Evolutionary conservation across 2,888 invertebrate species (phyloP).

Genomic region (Ypsolopha scabrella): DNA sequence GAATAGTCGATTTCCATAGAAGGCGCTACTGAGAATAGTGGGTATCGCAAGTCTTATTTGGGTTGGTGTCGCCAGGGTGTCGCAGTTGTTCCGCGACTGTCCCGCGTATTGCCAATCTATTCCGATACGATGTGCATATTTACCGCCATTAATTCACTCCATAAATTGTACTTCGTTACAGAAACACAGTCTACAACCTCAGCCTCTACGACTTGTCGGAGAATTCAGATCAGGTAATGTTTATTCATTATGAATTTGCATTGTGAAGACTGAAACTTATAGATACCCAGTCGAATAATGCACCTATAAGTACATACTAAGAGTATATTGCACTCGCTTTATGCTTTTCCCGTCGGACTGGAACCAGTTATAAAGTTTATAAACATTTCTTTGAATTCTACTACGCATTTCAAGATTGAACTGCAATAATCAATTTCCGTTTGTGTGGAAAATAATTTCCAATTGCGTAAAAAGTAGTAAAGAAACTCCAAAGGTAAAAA

Average conservation of each 20-base stretch:
- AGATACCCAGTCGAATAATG: too few relatives aligned
- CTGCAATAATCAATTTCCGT: too few relatives aligned
- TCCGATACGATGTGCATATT: conserved; percentile 16
- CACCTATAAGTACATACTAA: too few relatives aligned
- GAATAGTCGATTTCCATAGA: conserved; percentile 16
- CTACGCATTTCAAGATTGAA: too few relatives aligned
- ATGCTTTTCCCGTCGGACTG: too few relatives aligned
- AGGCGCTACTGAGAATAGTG: conserved; percentile 11
- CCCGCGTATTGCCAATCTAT: conserved; percentile 6
- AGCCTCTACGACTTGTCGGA: conserved; percentile 87
- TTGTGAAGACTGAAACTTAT: conserved; percentile 5
- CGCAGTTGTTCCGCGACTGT: conserved; percentile 5
- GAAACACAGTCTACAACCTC: conserved; percentile 92
- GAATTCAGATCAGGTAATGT: conserved; percentile 76
- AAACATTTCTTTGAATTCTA: too few relatives aligned
- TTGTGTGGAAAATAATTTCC: background rate
- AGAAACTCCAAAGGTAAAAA: background rate
- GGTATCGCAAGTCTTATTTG: conserved; percentile 16
- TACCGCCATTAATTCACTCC: conserved; percentile 11
- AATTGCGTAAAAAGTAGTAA: background rate
- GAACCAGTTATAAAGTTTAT: too few relatives aligned
- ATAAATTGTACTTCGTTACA: conserved; percentile 51
- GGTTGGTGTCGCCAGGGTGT: conserved; percentile 12
- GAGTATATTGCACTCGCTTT: too few relatives aligned
- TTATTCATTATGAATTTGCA: conserved; percentile 14